Base-by-base conservation (phyloP, 2,797 vertebrate genomes). In the Saguinus oedipus region DNA sequence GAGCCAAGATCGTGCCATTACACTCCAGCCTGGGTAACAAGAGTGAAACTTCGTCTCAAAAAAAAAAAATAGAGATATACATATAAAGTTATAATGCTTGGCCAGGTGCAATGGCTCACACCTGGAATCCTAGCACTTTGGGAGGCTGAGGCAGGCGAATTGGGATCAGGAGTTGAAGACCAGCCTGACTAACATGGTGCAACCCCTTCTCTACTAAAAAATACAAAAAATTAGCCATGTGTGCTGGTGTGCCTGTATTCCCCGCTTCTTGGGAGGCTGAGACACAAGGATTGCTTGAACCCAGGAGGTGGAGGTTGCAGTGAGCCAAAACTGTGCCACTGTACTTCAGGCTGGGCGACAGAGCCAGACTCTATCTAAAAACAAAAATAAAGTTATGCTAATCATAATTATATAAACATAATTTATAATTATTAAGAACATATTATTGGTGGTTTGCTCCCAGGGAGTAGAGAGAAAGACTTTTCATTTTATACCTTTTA, bases 341-440 rank as follows among this genome's bases (percentile, higher is more conserved):
- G 33, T 33, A 68, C 33, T 68, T 30, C 15, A n/a, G 30, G 15
- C 61, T n/a, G 7, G 61, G 61, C 17, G 7, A 68, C 33, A 68
- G 61, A 68, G 15, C 61, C 30, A 68, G 7, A n/a, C 33, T 68
- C 33, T 2, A 3, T 68, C 33, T 68, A 68, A 68, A 68, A 68
- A 64, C 20, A 64, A 30, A 55, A 30, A 33, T 33, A 68, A n/a
- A 33, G 61, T n/a, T n/a, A 33, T 68, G 33, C 33, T 92, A 79
- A 86, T 30, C 19, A 20, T 57, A 85, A 79, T 93, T 85, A 93
- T 85, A 93, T 53, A 93, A 95, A 75, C 50, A 75, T 81, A 74
- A 46, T 22, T 46, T 79, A 13, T 59, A 48, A 70, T n/a, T 70
- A 30, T 48, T 30, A 93, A 68, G 39, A 64, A 61, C 61, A 53